Percentiles rank a stretch among this genome's conserved stretches.
phyloP scores from a whole-genome alignment of 2,113 vertebrate genomes.

The Sander vitreus region DNA sequence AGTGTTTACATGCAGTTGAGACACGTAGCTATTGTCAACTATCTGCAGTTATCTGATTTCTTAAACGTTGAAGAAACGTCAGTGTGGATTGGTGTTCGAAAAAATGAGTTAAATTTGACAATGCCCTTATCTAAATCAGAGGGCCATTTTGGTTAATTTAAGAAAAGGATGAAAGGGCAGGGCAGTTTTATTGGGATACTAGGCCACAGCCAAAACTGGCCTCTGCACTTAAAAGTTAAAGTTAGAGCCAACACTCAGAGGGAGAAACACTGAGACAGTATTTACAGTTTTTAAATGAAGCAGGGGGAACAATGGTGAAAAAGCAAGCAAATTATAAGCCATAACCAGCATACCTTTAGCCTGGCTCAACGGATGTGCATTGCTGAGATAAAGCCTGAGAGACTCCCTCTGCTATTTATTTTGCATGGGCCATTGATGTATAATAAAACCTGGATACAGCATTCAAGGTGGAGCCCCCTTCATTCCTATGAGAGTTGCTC shows the following conservation, averaged over 20 bases:
- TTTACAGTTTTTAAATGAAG: slow-evolving; percentile 34
- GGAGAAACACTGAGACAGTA: neutral
- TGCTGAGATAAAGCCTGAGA: too few relatives aligned
- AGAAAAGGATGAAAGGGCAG: slow-evolving; percentile 54
- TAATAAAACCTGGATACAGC: too few relatives aligned
- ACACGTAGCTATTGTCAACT: neutral
- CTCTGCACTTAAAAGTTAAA: slow-evolving; percentile 39
- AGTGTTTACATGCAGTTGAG: neutral
- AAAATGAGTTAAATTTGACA: neutral
- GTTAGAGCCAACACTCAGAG: slow-evolving; percentile 24
- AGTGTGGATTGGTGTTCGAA: neutral
- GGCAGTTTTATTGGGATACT: slow-evolving; percentile 67
- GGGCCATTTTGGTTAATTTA: slow-evolving; percentile 68
- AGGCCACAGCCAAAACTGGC: slow-evolving; percentile 59
- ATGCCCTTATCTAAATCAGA: slow-evolving; percentile 43
- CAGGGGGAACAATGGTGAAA: slow-evolving; percentile 7
- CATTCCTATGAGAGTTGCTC: too few relatives aligned
- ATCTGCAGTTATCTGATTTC: neutral
- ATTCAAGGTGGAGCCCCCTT: too few relatives aligned
- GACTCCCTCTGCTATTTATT: too few relatives aligned
- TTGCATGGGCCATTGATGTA: too few relatives aligned
- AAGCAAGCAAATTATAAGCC: neutral
- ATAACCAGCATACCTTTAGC: neutral
- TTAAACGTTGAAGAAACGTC: neutral
- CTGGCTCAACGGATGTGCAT: too few relatives aligned